These are phyloP conservation scores for Distichodus sexfasciatus DNA, from an alignment of 2,797 vertebrate species.

Conservation along the genomic window DNA sequence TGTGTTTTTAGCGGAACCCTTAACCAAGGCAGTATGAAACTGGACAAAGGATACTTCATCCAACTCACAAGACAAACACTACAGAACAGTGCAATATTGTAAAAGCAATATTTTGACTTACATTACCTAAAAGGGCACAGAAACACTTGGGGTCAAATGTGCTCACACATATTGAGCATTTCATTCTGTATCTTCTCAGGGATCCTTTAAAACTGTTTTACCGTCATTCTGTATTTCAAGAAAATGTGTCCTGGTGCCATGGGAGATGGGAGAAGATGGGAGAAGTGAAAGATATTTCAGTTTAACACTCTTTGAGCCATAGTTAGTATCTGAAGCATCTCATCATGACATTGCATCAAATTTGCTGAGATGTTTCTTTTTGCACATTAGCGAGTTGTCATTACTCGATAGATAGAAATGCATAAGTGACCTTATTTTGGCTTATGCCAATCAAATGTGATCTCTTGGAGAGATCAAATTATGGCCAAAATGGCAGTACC, in stretches of 20 bases:
- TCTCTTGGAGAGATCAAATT: not conserved
- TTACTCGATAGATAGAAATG: not conserved
- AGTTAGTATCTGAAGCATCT: not conserved
- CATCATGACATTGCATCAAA: not conserved
- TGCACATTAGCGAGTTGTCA: not conserved
- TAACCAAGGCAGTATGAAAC: too few relatives aligned
- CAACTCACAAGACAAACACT: too few relatives aligned
- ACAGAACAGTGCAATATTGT: too few relatives aligned
- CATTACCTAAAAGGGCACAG: too few relatives aligned
- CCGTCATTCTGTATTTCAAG: not conserved
- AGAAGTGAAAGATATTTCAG: not conserved
- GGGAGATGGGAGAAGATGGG: too few relatives aligned
- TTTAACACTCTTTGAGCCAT: not conserved
- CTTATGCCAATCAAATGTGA: not conserved
- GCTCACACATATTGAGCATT: not conserved
- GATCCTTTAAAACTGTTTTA: not conserved
- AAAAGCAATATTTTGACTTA: too few relatives aligned
- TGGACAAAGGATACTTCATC: too few relatives aligned
- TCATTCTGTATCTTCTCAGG: slow-evolving; percentile 1
- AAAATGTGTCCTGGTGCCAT: too few relatives aligned
- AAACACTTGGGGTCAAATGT: not conserved
- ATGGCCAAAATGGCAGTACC: not conserved
- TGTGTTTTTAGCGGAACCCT: too few relatives aligned
- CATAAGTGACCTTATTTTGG: not conserved
- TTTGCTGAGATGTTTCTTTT: not conserved